Base-by-base conservation (phyloP, 1,140 invertebrate genomes). In the Samia ricini region DNA sequence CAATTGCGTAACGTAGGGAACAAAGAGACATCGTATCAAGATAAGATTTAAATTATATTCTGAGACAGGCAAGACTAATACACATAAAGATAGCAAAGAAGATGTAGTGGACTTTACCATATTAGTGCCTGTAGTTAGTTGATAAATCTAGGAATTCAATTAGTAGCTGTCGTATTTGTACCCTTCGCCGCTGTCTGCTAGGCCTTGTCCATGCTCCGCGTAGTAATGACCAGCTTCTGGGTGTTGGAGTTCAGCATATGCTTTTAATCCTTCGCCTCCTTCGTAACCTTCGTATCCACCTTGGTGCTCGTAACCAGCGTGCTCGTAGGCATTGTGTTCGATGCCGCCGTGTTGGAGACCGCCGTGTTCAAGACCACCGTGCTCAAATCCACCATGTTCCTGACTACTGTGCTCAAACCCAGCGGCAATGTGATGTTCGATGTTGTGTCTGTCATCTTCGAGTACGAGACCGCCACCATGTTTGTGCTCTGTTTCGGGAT, bases 381-480 rank as follows among this genome's bases (percentile, higher is more conserved):
- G 80, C 24, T 79, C 77, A 33, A 72, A 76, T n/a, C 76, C 71
- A 54, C 71, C 80, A n/a, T 86, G 80, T 33, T 79, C 79, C 33
- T 71, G 77, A 19, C 76, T 70, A 56, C 72, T 78, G 15, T 86
- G 80, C 36, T 79, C 79, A 49, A 72, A 77, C 18, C 76, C 42
- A 73, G 77, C 19, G 54, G 85, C 89, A 26, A 87, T 81, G 49
- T 89, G 85, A 23, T 92, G 91, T 51, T 92, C 81, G 61, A 92
- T 89, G 62, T 92, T 85, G 29, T 92, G 83, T 57, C 91, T 91
- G 79, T 93, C 91, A 68, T 92, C 90, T 78, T 93, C 92, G 5
- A 93, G 77, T 0, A 93, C 91, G 7, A 93, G 77, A 51, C 92
- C 92, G 33, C 91, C 85, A 33, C 92, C 92, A 68, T 93, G 92